Evolutionary conservation across 2,888 invertebrate genomes (phyloP).

Genomic region (Ophioninae sp.): DNA sequence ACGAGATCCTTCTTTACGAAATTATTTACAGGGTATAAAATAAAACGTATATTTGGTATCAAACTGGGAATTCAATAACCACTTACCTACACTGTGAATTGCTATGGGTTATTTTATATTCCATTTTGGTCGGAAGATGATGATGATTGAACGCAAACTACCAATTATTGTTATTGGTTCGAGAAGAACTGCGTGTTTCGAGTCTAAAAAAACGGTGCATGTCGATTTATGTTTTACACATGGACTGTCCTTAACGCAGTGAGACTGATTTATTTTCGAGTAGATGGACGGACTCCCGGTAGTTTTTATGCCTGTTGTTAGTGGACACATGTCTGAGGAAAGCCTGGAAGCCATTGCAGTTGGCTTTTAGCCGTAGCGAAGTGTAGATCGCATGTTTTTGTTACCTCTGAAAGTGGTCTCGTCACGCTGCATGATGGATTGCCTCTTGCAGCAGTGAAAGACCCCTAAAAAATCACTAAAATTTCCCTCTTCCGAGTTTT

Average conservation of each 20-base stretch:
- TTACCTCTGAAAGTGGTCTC: too few species aligned
- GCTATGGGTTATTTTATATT: not conserved
- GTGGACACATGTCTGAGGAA: too few species aligned
- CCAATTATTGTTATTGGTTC: not conserved
- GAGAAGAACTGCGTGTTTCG: not conserved
- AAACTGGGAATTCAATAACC: constrained; percentile 11
- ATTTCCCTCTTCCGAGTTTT: too few species aligned
- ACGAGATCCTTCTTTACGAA: constrained; percentile 10
- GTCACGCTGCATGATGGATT: too few species aligned
- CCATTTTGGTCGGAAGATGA: not conserved
- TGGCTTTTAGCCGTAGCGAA: too few species aligned
- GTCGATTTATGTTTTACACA: not conserved
- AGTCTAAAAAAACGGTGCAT: not conserved
- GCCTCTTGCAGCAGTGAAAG: too few species aligned
- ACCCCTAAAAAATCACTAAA: too few species aligned
- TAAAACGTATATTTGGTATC: constrained; percentile 31
- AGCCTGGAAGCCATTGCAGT: too few species aligned
- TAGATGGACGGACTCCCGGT: too few species aligned
- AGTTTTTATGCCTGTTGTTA: too few species aligned
- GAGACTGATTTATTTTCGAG: too few species aligned
- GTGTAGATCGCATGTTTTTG: too few species aligned
- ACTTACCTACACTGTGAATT: not conserved
- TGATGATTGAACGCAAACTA: not conserved
- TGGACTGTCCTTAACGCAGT: not conserved
- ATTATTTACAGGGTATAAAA: constrained; percentile 31